Evolutionary conservation across 2,888 invertebrate species (phyloP), one percentile per base, ranked within the genome.

Genomic region (Sarcophaga caerulescens): DNA sequence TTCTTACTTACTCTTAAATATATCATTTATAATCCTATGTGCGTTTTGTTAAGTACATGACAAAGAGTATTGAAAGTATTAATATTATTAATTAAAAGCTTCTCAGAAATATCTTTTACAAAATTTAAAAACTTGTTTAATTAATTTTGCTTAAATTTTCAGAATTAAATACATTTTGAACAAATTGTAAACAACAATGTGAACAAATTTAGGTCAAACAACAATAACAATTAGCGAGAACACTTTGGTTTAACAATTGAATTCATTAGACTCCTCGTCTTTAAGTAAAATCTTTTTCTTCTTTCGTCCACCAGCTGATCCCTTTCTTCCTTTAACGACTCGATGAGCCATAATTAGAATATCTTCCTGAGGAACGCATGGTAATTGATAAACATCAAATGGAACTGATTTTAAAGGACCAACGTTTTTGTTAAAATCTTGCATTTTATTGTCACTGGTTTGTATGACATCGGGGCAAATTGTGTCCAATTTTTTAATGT

Each of bases 291-390:
- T 35, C 35, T 62, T 65, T 62, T 73, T 10, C 87, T 81, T 77
- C 84, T 87, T 88, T 3, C 87, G 87, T 62, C 44, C 70, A 14
- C 79, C 74, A 11, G 79, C 79, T 19, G 71, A 63, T 70, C 85
- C 87, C 63, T 82, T 87, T n/a, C 84, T 75, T 12, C 85, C 85
- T 4, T 79, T 66, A 8, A 74, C 75, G 23, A 80, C 71, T 47
- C 87, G 84, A 78, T 85, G 84, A 0, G 81, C 86, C 76, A 88
- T 80, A 85, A 85, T 87, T 14, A 88, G 81, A 52, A 89, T 57
- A 87, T 88, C 83, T 68, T 88, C 87, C 44, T 84, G 88, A 17
- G 88, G 87, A 21, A 88, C 86, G 84, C 69, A 77, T 0, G 88
- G 85, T 66, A 89, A 78, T 10, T 88, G 84, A 45, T 86, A 81